These are phyloP conservation scores for Mylabris phalerata DNA, from an alignment of 1,140 invertebrate species.

Conservation along the genomic window DNA sequence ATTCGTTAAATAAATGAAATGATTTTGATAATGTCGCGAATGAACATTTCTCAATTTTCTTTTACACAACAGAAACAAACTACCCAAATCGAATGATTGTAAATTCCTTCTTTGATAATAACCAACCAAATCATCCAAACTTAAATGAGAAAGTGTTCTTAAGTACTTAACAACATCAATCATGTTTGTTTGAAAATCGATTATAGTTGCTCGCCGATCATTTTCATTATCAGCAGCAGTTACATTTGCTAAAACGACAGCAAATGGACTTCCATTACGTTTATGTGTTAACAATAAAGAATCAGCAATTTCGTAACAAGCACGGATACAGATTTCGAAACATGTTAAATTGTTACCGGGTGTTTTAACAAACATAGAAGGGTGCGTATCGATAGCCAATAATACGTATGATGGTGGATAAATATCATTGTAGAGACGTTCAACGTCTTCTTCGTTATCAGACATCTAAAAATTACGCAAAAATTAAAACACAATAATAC, in stretches of 20 bases:
- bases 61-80: slow-evolving; percentile 28
- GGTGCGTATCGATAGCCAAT: slow-evolving; percentile 4
- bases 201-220: slow-evolving; percentile 1
- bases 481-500: no score
- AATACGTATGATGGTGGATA: slow-evolving; percentile 8
- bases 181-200: slow-evolving; percentile 23
- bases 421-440: background rate
- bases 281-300: slow-evolving; percentile 4
- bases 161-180: slow-evolving; percentile 25
- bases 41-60: slow-evolving; percentile 28
- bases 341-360: background rate
- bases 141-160: slow-evolving; percentile 12
- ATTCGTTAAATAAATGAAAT: slow-evolving; percentile 28
- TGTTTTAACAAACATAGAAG: slow-evolving; percentile 7
- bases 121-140: slow-evolving; percentile 18
- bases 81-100: slow-evolving; percentile 20
- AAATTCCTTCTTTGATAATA: slow-evolving; percentile 21
- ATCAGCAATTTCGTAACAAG: slow-evolving; percentile 4
- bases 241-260: slow-evolving; percentile 13
- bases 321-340: background rate
- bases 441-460: background rate
- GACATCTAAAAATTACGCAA: slow-evolving; percentile 1
- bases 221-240: background rate
- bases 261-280: slow-evolving; percentile 20
- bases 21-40: slow-evolving; percentile 24